Conservation (phyloP, 92 coral and sea anemone species). For the Epizoanthus illoricatus region DNA sequence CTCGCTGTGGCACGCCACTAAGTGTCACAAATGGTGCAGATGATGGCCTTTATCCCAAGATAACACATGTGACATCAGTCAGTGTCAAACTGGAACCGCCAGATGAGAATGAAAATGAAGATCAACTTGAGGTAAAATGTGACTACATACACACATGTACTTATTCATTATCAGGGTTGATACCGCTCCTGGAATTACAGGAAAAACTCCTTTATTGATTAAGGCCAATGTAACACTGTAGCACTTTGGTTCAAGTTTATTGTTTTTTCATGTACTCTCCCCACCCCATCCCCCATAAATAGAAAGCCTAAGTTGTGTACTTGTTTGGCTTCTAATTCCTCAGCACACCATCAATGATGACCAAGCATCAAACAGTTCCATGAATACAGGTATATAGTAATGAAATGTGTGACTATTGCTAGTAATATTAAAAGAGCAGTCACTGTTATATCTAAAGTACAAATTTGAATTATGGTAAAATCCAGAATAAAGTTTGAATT, state of each 20-base stretch:
- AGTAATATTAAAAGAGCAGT: not conserved
- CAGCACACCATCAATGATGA: conserved; percentile 38
- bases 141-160: not conserved
- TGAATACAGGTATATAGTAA: not conserved
- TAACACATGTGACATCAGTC: conserved; percentile 86
- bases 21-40: conserved; percentile 61
- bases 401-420: not conserved
- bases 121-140: conserved; percentile 48
- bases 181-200: no score
- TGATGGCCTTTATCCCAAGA: conserved; percentile 63
- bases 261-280: no score
- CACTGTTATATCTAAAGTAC: no score
- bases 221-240: no score
- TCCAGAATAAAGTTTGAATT: no score
- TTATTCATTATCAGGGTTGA: not conserved
- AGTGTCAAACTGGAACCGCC: conserved; percentile 77
- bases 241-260: no score
- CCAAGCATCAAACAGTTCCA: conserved; percentile 36
- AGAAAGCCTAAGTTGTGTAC: no score
- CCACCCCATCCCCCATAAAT: no score
- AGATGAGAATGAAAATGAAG: conserved; percentile 77
- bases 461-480: no score
- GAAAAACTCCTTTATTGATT: no score
- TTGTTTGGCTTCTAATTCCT: not conserved
- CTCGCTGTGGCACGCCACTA: conserved; percentile 42